Evolutionary conservation across 2,113 vertebrate species (phyloP).

Genomic region (Taxidea taxus): DNA sequence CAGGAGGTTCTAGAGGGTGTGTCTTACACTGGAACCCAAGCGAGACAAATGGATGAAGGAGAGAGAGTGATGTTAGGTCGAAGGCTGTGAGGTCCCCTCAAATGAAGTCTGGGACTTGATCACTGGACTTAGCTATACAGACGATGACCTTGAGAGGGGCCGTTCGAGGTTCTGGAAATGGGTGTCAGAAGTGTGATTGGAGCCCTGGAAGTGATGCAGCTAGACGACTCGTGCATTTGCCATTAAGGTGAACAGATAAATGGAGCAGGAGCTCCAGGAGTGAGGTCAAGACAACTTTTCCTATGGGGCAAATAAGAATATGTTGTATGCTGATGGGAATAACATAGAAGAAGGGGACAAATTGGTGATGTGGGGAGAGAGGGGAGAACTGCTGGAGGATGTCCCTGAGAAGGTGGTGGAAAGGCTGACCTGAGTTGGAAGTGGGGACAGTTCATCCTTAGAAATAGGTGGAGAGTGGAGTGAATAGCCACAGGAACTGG

Average conservation of each 20-base stretch:
- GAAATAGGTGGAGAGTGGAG: neutral
- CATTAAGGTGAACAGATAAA: neutral
- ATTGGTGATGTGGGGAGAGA: neutral
- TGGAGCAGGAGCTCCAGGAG: neutral
- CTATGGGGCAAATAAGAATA: neutral
- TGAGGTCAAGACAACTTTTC: neutral
- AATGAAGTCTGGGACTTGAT: neutral
- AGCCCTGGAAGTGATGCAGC: neutral
- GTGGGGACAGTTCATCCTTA: neutral
- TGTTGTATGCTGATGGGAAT: neutral
- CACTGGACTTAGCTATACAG: neutral
- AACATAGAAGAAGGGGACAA: neutral
- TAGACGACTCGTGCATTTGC: neutral
- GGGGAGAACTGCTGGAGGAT: neutral
- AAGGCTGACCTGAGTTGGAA: neutral
- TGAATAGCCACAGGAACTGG: neutral
- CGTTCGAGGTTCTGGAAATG: neutral
- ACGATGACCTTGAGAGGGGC: neutral
- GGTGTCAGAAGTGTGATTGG: neutral
- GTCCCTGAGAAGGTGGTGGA: neutral
- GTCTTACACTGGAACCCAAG: neutral
- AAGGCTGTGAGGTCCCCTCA: neutral
- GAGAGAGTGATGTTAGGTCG: neutral
- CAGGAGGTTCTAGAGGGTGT: neutral
- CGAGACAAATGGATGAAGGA: neutral